Percentiles rank a stretch among this genome's conserved stretches.
Evolutionary conservation across 1,140 invertebrate species (phyloP).

Genomic region (Rhizoglyphus robini): DNA sequence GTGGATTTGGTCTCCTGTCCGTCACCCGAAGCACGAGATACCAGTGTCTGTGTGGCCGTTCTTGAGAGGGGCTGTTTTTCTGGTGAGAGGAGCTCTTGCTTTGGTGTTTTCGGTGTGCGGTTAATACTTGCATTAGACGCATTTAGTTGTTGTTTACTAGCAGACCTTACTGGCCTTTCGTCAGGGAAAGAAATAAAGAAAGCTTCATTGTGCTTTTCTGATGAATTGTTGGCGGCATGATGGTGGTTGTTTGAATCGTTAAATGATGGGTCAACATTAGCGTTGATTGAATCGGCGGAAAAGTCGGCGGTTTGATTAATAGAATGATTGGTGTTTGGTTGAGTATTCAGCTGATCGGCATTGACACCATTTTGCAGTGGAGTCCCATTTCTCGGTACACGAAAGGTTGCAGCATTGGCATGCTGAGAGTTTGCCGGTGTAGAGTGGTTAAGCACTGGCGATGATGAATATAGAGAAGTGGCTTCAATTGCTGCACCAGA

Average conservation of each 20-base stretch:
- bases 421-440: not conserved
- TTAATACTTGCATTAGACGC: no score
- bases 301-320: not conserved
- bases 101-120: conserved; percentile 12
- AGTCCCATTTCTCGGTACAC: conserved; percentile 1
- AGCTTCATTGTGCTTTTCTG: conserved; percentile 17
- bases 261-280: conserved; percentile 17
- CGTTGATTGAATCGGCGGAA: not conserved
- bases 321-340: not conserved
- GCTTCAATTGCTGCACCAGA: not conserved
- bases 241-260: conserved; percentile 16
- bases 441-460: not conserved
- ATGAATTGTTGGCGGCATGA: conserved; percentile 27
- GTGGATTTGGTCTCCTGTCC: not conserved
- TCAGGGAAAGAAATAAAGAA: conserved; percentile 25
- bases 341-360: not conserved
- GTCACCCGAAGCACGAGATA: not conserved
- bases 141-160: conserved; percentile 19
- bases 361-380: not conserved
- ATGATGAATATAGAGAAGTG: not conserved
- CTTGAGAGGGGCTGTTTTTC: not conserved
- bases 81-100: not conserved
- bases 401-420: not conserved
- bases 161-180: not conserved
- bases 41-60: conserved; percentile 10